Evolutionary conservation across 2,797 vertebrate species (phyloP).

Genomic region (Crax fasciolata): DNA sequence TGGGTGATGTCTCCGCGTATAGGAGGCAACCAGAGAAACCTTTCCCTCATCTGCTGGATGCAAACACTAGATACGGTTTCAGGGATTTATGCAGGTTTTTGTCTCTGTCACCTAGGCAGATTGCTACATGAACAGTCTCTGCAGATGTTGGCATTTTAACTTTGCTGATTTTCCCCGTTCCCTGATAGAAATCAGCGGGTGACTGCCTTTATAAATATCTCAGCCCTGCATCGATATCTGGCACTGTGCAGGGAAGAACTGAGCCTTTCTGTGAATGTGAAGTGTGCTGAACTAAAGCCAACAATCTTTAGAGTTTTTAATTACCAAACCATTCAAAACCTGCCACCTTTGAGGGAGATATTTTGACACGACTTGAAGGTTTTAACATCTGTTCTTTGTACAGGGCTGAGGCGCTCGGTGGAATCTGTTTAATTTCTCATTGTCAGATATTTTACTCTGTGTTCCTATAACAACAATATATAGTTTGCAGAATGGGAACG

Average conservation of each 20-base stretch:
- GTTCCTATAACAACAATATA: constrained; percentile 9
- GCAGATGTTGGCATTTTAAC: not conserved
- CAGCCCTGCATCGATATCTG: not conserved
- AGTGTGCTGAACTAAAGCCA: constrained; percentile 61
- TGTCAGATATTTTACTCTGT: constrained; percentile 44
- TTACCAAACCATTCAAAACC: constrained; percentile 49
- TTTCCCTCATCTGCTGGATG: not conserved
- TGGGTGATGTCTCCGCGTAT: fast-evolving
- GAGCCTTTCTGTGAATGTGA: constrained; percentile 37
- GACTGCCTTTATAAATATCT: constrained; percentile 40
- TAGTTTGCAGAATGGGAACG: not conserved
- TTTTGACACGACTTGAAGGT: constrained; percentile 46
- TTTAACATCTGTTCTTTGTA: constrained; percentile 62
- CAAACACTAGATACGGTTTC: not conserved
- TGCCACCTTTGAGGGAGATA: constrained; percentile 49
- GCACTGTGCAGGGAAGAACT: constrained; percentile 18
- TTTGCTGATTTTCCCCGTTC: not conserved
- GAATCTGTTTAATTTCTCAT: constrained; percentile 51
- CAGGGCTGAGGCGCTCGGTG: not conserved
- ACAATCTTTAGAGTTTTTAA: constrained; percentile 61
- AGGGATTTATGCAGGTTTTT: not conserved
- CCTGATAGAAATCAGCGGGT: not conserved
- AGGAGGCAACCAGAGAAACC: not conserved
- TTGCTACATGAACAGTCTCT: not conserved
- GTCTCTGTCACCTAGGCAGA: not conserved